phyloP scores from a whole-genome alignment of 2,888 invertebrate species.

The Smittia aterrima region DNA sequence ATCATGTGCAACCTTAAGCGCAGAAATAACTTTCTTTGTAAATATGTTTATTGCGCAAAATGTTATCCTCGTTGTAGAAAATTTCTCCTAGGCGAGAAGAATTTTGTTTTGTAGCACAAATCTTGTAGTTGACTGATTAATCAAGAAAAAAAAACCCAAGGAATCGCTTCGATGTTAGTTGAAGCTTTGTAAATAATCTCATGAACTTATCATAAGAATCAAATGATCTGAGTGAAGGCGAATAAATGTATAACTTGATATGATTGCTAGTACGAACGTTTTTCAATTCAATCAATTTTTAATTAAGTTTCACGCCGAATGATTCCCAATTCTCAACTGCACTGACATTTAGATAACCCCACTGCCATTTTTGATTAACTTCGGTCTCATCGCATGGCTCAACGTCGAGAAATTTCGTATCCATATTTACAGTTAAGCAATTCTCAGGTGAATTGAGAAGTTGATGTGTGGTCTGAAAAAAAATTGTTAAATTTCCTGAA shows the following conservation, averaged over 20 bases:
- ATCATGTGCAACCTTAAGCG: slow-evolving; percentile 34
- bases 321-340: slow-evolving; percentile 24
- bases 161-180: not conserved
- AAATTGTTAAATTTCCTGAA: too few species aligned
- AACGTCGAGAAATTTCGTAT: not conserved
- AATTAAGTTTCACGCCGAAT: slow-evolving; percentile 2
- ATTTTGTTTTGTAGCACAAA: slow-evolving; percentile 33
- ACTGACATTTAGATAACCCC: slow-evolving; percentile 22
- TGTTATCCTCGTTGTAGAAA: not conserved
- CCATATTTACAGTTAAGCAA: not conserved
- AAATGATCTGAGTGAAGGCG: slow-evolving; percentile 7
- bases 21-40: slow-evolving; percentile 3
- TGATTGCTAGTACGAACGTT: slow-evolving; percentile 2
- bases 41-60: slow-evolving; percentile 13
- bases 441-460: not conserved
- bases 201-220: not conserved
- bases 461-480: slow-evolving; percentile 18
- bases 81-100: not conserved
- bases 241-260: slow-evolving; percentile 30
- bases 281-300: not conserved
- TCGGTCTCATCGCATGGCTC: not conserved
- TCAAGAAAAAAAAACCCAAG: slow-evolving; percentile 20
- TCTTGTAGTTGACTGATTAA: slow-evolving; percentile 38
- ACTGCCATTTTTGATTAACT: slow-evolving; percentile 32
- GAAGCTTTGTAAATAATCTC: slow-evolving; percentile 20